Percentiles rank a stretch among this genome's conserved stretches.
phyloP scores from a whole-genome alignment of 2,113 vertebrate genomes.

The Apteryx mantelli region DNA sequence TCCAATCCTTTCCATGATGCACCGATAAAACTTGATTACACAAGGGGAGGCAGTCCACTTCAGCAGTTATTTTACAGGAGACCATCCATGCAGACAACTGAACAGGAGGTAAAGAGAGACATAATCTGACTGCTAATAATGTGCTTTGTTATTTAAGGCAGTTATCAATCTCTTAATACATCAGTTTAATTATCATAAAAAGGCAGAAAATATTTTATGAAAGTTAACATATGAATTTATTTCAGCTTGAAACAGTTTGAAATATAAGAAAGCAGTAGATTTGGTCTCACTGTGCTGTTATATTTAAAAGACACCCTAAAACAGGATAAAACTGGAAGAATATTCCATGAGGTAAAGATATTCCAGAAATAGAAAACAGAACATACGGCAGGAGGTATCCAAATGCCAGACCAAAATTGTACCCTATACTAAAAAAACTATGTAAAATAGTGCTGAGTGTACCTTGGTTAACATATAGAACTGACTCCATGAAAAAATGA shows the following conservation, averaged over 20 bases:
- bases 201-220: not conserved
- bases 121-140: not conserved
- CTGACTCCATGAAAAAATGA: not conserved
- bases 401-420: not conserved
- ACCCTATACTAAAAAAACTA: not conserved
- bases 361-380: not conserved
- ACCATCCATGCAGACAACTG: too few species aligned
- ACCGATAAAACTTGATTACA: not conserved
- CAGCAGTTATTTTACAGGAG: not conserved
- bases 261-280: not conserved
- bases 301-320: not conserved
- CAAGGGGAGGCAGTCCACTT: not conserved
- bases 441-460: not conserved
- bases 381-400: not conserved
- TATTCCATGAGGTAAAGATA: not conserved
- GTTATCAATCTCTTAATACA: not conserved
- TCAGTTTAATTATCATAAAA: not conserved
- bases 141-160: not conserved
- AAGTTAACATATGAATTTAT: not conserved
- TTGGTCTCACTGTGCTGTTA: not conserved
- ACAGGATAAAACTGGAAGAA: not conserved
- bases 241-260: not conserved
- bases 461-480: not conserved
- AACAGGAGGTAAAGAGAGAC: not conserved
- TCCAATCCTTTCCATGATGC: not conserved